Base-by-base conservation (phyloP, 2,797 vertebrate genomes). In the Phoxinus dragarum region DNA sequence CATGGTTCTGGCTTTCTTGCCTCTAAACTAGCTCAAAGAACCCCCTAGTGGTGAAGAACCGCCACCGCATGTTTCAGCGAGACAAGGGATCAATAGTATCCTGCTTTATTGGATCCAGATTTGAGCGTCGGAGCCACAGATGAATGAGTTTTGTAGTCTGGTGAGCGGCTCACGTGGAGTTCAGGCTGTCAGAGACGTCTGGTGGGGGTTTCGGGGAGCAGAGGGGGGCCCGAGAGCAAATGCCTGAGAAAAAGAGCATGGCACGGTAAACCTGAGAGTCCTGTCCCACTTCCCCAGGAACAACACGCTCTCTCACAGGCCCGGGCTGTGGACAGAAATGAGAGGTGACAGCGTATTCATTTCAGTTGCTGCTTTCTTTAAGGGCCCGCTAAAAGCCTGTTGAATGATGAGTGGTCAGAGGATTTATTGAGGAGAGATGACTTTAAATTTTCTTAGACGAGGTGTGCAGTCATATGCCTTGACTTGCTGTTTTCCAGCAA, bases 81-180 rank as follows among this genome's bases (percentile, higher is more conserved):
- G 92, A 93, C 93, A 93, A 90, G 91, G 92, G 93, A 94, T 95
- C 94, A 94, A 95, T 95, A 91, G 92, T 91, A 90, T 90, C 91
- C 90, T 81, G 79, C 92, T 95, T 96, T 95, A 96, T 96, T 96
- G 93, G 93, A 95, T 95, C 96, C 96, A 96, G 96, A 96, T 95
- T 96, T 95, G 94, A 94, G 93, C 93, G 92, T 95, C 93, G 92
- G 93, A 94, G 93, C 94, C 94, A 94, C 95, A 95, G 94, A 96
- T 96, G 94, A 96, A 96, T 96, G 95, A 95, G 95, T 96, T 95
- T 95, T 94, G 94, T 95, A 95, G 95, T 96, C 95, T 96, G 94
- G 91, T 95, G 94, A 95, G 93, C 93, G 93, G 94, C 94, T 94
- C 94, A 93, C 92, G 91, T 94, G 88, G 94, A 93, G 95, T 96